Evolutionary conservation across 2,113 vertebrate species (phyloP), one percentile per base, ranked within the genome.

Genomic region (Anhinga anhinga): DNA sequence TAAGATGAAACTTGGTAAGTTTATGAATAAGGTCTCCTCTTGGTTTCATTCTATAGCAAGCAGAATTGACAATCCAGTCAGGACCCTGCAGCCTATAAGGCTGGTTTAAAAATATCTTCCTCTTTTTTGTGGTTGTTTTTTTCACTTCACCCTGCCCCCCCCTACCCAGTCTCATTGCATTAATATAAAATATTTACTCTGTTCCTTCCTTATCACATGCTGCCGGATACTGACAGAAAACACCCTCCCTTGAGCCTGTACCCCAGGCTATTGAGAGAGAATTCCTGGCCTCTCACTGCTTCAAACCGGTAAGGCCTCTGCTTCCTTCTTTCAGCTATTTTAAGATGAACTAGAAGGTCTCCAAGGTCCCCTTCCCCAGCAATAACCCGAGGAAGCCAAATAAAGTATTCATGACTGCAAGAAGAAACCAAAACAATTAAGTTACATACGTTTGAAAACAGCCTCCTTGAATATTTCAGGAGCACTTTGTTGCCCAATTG

Each of bases 351-450:
- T 61, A 69, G 58, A 61, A 82, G 61, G 80, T 88, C 86, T 95
- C 76, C 45, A 61, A 52, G 82, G 72, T 76, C 38, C 34, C 89
- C 58, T 63, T 88, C 90, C 77, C 67, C 69, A 78, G 63, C 90
- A 82, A 95, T 93, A 95, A 96, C 53, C 81, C 8, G 21, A 96
- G 69, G 29, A 89, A 86, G 44, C 40, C 53, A 67, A 79, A 90
- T 97, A 56, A 95, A 98, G 42, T 93, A 96, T 97, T 97, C 32
- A 96, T 89, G 79, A 58, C 15, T 90, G 96, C 69, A 96, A 97
- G 79, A 90, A 88, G 93, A 97, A 94, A 95, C 96, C 94, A 32
- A 71, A 97, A 82, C 95, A 97, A 96, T 96, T 96, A 97, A 93
- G 89, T 74, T 84, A 94, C 95, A 97, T 12, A 85, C 6, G 3